Evolutionary conservation across 2,888 invertebrate genomes (phyloP).

Genomic region (Temnothorax unifasciatus): DNA sequence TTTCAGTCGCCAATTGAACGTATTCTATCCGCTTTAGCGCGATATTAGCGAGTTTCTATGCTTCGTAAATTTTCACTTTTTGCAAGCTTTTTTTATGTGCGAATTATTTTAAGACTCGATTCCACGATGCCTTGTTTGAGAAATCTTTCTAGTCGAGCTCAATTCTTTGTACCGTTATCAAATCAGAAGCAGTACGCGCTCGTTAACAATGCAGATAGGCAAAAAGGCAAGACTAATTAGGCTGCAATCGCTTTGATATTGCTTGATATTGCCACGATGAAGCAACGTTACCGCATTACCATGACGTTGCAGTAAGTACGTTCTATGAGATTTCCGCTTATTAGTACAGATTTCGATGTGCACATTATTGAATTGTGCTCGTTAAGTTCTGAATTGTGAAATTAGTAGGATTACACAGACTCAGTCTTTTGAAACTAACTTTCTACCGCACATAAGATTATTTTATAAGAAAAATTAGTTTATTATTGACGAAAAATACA

Average conservation of each 20-base stretch:
- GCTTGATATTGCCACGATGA: slow-evolving; percentile 43
- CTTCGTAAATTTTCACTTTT: slow-evolving; percentile 15
- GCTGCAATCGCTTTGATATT: slow-evolving; percentile 39
- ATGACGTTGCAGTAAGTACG: not conserved
- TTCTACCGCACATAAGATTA: not conserved
- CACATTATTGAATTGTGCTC: slow-evolving; percentile 2
- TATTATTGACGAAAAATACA: not conserved
- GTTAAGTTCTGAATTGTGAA: not conserved
- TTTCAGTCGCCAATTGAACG: slow-evolving; percentile 2
- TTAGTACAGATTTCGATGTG: slow-evolving; percentile 3
- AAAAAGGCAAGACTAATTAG: slow-evolving; percentile 55
- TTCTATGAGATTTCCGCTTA: not conserved
- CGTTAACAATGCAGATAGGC: slow-evolving; percentile 3
- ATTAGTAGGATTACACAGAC: not conserved
- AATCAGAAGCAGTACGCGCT: not conserved
- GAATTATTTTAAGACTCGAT: not conserved
- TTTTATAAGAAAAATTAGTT: not conserved
- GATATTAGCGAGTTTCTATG: slow-evolving; percentile 9
- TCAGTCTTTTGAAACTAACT: not conserved
- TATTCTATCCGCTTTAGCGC: not conserved
- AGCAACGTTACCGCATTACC: slow-evolving; percentile 29
- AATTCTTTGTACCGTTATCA: slow-evolving; percentile 2
- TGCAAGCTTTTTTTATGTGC: not conserved
- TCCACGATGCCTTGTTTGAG: not conserved
- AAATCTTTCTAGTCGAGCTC: slow-evolving; percentile 4